phyloP scores from a whole-genome alignment of 2,113 vertebrate species.

The Rhabdornis inornatus region DNA sequence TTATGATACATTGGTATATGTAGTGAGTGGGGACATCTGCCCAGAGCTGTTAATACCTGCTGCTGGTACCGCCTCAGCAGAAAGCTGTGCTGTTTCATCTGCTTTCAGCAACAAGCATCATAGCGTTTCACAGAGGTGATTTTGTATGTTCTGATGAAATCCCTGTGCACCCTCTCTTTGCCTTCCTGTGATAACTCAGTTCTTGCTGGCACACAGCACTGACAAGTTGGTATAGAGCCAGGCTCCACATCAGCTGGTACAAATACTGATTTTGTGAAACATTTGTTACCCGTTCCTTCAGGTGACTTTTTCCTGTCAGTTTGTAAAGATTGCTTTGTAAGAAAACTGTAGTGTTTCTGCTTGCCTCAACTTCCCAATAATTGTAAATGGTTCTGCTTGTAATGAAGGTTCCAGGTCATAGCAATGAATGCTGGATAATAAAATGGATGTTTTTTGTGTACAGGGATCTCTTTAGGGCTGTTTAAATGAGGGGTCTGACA shows the following conservation, averaged over 20 bases:
- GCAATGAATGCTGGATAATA: background rate
- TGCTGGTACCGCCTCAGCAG: background rate
- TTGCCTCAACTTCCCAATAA: background rate
- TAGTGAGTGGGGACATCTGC: background rate
- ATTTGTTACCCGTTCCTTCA: background rate
- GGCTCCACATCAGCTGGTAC: background rate
- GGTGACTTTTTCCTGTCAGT: rapidly evolving
- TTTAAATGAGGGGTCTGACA: background rate
- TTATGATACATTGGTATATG: background rate
- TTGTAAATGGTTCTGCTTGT: background rate
- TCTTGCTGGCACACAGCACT: background rate
- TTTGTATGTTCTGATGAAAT: background rate
- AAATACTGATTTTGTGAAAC: background rate
- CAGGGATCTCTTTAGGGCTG: background rate
- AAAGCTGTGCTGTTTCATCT: background rate
- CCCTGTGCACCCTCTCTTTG: background rate
- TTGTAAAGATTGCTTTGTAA: background rate
- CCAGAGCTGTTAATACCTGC: background rate
- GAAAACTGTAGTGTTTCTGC: background rate
- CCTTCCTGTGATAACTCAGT: background rate
- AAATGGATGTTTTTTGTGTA: background rate
- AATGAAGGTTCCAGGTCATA: background rate
- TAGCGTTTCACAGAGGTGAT: background rate
- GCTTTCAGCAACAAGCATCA: background rate
- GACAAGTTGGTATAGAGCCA: background rate